Evolutionary conservation across 1,140 invertebrate genomes (phyloP).

Genomic region (Chrysoperla carnea): DNA sequence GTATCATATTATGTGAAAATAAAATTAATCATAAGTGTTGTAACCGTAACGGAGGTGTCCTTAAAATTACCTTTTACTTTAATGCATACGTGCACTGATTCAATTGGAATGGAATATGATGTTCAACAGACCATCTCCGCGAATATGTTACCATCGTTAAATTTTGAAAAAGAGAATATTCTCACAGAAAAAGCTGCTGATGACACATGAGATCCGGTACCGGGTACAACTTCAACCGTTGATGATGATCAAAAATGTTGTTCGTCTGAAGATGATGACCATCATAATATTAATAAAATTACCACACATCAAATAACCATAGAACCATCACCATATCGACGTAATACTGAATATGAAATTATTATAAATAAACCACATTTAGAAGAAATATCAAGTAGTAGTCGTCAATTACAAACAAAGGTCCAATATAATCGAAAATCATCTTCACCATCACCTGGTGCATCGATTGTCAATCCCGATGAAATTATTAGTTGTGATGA

Average conservation of each 20-base stretch:
- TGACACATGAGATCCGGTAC: constrained; percentile 5
- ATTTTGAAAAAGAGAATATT: background rate
- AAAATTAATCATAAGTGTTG: constrained; percentile 54
- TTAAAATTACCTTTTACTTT: constrained; percentile 65
- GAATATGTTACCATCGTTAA: background rate
- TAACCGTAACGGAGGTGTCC: constrained; percentile 55
- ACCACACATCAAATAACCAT: background rate
- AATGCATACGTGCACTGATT: constrained; percentile 32
- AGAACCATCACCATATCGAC: background rate
- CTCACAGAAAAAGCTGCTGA: background rate
- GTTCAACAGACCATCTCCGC: background rate
- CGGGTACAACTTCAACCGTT: constrained; percentile 9
- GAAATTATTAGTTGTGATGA: no score
- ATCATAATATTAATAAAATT: background rate
- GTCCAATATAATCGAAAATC: background rate
- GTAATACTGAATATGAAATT: background rate
- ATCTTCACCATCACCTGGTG: no score
- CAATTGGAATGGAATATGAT: constrained; percentile 9
- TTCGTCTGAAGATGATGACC: background rate
- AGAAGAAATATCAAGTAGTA: background rate
- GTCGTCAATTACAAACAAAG: background rate
- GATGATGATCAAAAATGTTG: constrained; percentile 3
- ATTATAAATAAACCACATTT: background rate
- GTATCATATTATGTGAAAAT: constrained; percentile 82
- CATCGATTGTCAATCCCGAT: no score